phyloP scores from a whole-genome alignment of 1,140 invertebrate genomes.

The Drosophila pandora region DNA sequence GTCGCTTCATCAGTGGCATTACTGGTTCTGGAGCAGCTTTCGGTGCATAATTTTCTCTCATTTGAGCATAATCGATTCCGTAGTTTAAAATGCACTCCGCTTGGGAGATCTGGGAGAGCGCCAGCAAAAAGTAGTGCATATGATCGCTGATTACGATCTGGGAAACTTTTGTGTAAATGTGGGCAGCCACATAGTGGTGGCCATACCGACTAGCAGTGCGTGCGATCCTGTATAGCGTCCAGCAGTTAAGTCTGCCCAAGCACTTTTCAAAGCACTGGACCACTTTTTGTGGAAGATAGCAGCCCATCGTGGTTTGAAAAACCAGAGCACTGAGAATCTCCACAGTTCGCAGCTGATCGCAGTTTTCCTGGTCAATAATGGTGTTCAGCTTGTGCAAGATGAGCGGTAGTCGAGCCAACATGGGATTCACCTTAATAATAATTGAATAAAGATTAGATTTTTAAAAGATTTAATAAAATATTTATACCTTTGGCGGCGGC shows the following conservation, averaged over 20 bases:
- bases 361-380: conserved; percentile 53
- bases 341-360: conserved; percentile 61
- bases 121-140: conserved; percentile 94
- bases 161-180: conserved; percentile 88
- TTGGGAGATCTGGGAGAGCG: conserved; percentile 89
- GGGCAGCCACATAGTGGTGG: conserved; percentile 90
- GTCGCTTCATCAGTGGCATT: conserved; percentile 85
- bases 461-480: background rate
- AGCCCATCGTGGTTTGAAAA: conserved; percentile 91
- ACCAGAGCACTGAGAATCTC: conserved; percentile 84
- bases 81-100: conserved; percentile 86
- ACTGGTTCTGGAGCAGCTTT: conserved; percentile 39
- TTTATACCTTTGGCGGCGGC: conserved; percentile 35
- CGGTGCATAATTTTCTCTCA: conserved; percentile 69
- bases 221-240: conserved; percentile 94
- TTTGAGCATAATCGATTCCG: conserved; percentile 67
- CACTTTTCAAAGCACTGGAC: conserved; percentile 85
- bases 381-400: conserved; percentile 77
- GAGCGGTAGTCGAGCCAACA: conserved; percentile 64
- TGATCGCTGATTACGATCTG: conserved; percentile 94
- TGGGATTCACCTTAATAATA: conserved; percentile 62
- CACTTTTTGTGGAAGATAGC: conserved; percentile 85
- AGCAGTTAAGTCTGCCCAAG: conserved; percentile 88
- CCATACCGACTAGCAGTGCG: conserved; percentile 92
- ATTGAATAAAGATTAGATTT: background rate